Conservation (phyloP, 2,797 vertebrate species). For the Gobio occitaniae region DNA sequence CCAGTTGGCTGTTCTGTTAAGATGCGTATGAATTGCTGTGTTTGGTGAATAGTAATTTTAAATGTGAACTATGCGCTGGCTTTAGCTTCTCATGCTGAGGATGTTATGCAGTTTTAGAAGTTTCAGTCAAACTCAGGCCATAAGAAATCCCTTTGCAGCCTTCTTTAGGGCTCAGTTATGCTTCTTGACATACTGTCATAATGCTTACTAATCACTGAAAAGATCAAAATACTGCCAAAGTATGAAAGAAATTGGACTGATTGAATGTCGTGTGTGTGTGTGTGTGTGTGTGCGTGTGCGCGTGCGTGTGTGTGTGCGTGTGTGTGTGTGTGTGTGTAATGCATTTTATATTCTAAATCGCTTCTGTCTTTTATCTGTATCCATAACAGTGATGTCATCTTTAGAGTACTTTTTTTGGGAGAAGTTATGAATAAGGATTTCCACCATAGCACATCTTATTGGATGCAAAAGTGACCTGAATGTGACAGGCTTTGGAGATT, state of each 20-base stretch:
- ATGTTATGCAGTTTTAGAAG: conserved; percentile 17
- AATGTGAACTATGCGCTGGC: conserved; percentile 54
- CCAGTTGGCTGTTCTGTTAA: background rate
- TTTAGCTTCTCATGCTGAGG: conserved; percentile 30
- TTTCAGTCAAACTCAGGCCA: conserved; percentile 26
- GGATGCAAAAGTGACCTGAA: conserved; percentile 17
- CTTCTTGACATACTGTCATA: conserved; percentile 32
- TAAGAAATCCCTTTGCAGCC: background rate
- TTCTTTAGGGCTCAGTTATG: conserved; percentile 1
- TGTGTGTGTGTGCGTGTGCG: background rate
- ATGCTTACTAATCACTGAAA: conserved; percentile 25
- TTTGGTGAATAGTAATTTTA: conserved; percentile 48
- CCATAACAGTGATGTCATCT: conserved; percentile 2
- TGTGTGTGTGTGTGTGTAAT: background rate
- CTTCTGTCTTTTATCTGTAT: conserved; percentile 12
- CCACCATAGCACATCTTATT: conserved; percentile 7
- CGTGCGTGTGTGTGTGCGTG: no score
- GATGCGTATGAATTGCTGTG: conserved; percentile 18
- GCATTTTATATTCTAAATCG: conserved; percentile 17
- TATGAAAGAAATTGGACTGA: conserved; percentile 27
- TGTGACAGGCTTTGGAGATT: background rate
- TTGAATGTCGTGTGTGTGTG: background rate
- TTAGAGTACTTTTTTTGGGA: conserved; percentile 37
- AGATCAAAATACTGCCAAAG: background rate
- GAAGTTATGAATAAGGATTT: conserved; percentile 32